A percentile compares a stretch with the other conserved stretches of the same genome.
Evolutionary conservation across 2,797 vertebrate species (phyloP).

Genomic region (Uromys caudimaculatus): DNA sequence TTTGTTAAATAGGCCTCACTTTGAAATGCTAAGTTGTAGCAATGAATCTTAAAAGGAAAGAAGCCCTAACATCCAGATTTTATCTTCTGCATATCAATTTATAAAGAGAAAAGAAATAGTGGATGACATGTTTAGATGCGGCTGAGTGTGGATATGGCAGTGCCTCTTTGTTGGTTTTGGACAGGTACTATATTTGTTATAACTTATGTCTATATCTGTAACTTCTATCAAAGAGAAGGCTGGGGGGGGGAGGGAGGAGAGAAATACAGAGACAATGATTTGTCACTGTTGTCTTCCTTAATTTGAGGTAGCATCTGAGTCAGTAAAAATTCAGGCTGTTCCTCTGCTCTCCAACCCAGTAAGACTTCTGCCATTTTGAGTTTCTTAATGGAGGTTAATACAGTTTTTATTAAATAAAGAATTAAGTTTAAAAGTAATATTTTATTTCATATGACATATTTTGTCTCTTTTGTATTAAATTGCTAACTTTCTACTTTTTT

Average conservation of each 20-base stretch:
- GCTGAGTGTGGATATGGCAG: background rate
- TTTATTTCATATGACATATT: constrained; percentile 4
- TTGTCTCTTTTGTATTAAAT: background rate
- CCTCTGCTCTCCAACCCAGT: background rate
- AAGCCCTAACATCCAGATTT: constrained; percentile 16
- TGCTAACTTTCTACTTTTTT: background rate
- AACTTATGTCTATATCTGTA: background rate
- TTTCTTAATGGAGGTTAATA: background rate
- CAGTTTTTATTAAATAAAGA: background rate
- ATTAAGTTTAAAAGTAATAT: background rate
- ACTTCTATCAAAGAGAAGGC: background rate
- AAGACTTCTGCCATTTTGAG: background rate
- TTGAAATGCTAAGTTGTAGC: constrained; percentile 77
- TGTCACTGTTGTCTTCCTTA: background rate
- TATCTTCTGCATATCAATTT: constrained; percentile 36
- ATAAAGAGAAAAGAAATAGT: constrained; percentile 1
- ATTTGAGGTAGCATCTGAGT: background rate
- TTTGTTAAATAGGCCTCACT: constrained; percentile 70
- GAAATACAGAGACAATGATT: background rate
- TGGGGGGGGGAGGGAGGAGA: no score
- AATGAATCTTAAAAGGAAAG: constrained; percentile 61
- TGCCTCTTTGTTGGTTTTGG: background rate
- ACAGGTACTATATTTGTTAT: background rate
- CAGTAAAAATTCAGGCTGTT: background rate
- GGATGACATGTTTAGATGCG: background rate